Base-by-base conservation (phyloP, 2,797 vertebrate genomes). In the Acanthurus lineatus region DNA sequence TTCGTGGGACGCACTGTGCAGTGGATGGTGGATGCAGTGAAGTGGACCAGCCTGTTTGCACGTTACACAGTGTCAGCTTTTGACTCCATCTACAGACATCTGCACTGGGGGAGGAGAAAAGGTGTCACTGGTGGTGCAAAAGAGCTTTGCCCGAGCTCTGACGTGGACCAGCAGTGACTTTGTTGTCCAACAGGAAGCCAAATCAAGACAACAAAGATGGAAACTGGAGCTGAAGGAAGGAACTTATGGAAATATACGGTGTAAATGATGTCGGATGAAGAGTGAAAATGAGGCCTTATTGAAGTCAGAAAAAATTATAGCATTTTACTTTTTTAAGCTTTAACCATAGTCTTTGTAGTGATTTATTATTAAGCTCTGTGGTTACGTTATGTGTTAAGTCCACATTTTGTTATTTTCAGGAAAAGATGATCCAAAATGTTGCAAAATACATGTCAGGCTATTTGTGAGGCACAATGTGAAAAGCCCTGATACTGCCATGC, bases 1-100 rank as follows among this genome's bases (percentile, higher is more conserved):
- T 95, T 94, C 49, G 71, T 88, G 45, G 89, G 87, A 0, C 93
- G 90, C 51, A 86, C 78, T 0, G 90, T 93, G 47, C 85, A 89
- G 73, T 94, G 93, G 89, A 82, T 95, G n/a, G 84, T 92, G 74
- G 79, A 84, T 6, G 94, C 90, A 0, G 76, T 93, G 38, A 91
- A 83, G 79, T 96, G 95, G 94, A 94, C 89, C 65, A 76, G 81
- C 22, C 48, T 93, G 77, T 91, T 94, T 69, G 79, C 94, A 4
- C 85, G 66, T 62, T 87, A 82, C 84, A 93, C 90, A 0, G 78
- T 86, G n/a, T 90, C 92, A 0, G 79, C 76, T n/a, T 95, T 96
- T 42, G 89, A 94, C 65, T 90, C 92, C 40, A 32, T 95, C 73
- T 91, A 93, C 84, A 91, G 85, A 70, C 81, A 76, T 35, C 87